Percentiles rank a stretch among this genome's conserved stretches.
These are phyloP conservation scores for Mactra quadrangularis DNA, from an alignment of 1,140 invertebrate genomes.

Conservation along the genomic window DNA sequence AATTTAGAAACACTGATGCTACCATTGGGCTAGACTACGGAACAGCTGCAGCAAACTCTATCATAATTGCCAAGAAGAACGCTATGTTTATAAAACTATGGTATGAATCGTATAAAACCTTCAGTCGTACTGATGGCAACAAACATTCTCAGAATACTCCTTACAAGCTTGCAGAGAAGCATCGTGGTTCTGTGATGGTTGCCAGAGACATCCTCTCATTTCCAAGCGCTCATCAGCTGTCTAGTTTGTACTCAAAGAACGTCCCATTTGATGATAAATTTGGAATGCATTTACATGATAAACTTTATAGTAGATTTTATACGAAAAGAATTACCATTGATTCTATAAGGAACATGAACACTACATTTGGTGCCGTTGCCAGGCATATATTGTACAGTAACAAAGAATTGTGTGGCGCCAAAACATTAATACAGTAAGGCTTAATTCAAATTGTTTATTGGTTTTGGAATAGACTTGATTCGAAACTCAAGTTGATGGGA, in stretches of 20 bases:
- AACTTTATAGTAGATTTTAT: conserved; percentile 45
- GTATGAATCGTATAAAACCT: conserved; percentile 47
- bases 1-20: conserved; percentile 41
- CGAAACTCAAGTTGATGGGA: no score
- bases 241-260: conserved; percentile 42
- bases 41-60: conserved; percentile 40
- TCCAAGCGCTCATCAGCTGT: conserved; percentile 39
- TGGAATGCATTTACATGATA: conserved; percentile 55
- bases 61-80: conserved; percentile 52
- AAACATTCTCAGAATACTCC: conserved; percentile 46
- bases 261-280: conserved; percentile 31
- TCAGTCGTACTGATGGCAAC: conserved; percentile 36
- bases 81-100: conserved; percentile 53
- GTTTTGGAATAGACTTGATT: no score
- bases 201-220: conserved; percentile 20
- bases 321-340: conserved; percentile 1
- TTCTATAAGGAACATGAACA: conserved; percentile 54
- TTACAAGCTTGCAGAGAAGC: conserved; percentile 45
- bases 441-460: no score
- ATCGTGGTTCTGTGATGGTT: conserved; percentile 20
- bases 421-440: conserved; percentile 38
- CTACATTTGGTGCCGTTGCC: conserved; percentile 48
- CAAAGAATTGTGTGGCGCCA: conserved; percentile 19
- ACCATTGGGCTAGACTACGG: conserved; percentile 51
- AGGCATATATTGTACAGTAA: conserved; percentile 54